These are phyloP conservation scores for Stomorhina lunata DNA, from an alignment of 2,888 invertebrate genomes.

Conservation along the genomic window DNA sequence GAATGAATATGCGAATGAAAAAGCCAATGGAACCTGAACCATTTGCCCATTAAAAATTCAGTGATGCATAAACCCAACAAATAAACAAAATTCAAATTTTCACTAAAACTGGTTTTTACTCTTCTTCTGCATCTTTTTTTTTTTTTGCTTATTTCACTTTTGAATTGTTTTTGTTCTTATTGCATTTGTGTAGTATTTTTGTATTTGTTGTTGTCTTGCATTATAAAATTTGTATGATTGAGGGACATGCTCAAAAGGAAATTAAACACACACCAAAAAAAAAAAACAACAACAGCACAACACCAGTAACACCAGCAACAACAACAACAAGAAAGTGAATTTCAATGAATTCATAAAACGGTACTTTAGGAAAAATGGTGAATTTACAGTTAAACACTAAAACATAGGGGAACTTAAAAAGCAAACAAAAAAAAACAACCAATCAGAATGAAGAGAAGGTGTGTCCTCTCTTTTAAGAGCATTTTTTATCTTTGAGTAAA, in stretches of 20 bases:
- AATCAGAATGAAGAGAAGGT: slow-evolving; percentile 73
- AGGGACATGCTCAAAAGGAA: slow-evolving; percentile 50
- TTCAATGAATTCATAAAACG: background rate
- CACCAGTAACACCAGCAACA: background rate
- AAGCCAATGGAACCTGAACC: slow-evolving; percentile 47
- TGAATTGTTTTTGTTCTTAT: slow-evolving; percentile 25
- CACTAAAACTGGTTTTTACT: slow-evolving; percentile 52
- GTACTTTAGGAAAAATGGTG: slow-evolving; percentile 52
- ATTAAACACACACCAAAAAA: slow-evolving; percentile 45
- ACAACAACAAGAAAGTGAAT: background rate
- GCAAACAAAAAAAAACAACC: slow-evolving; percentile 72
- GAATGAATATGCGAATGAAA: slow-evolving; percentile 33
- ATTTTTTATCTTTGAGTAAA: background rate
- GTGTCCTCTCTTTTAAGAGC: slow-evolving; percentile 68
- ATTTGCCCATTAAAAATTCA: slow-evolving; percentile 56
- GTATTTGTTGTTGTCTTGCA: background rate
- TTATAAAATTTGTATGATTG: background rate
- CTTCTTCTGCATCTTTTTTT: background rate
- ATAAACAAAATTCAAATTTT: slow-evolving; percentile 64
- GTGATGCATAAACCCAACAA: slow-evolving; percentile 63
- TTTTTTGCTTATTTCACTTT: background rate
- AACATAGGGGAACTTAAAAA: slow-evolving; percentile 56
- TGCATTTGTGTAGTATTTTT: slow-evolving; percentile 11
- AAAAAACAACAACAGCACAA: background rate
- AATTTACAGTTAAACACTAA: slow-evolving; percentile 47